Conservation (phyloP, 2,888 invertebrate species). For the Euzophera pinguis region DNA sequence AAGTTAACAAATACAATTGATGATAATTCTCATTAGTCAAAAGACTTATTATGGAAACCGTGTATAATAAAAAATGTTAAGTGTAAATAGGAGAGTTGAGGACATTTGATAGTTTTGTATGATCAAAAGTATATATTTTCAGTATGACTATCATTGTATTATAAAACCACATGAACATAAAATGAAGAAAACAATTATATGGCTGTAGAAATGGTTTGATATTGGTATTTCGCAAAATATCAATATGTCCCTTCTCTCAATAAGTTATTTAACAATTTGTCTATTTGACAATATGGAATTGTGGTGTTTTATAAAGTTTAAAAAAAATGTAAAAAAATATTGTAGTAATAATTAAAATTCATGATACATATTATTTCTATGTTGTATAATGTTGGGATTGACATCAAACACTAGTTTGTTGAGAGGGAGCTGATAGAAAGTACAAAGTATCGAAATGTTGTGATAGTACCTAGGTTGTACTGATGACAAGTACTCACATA, state of each 20-base stretch:
- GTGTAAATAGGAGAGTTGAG: conserved; percentile 12
- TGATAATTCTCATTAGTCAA: conserved; percentile 13
- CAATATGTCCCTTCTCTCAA: conserved; percentile 22
- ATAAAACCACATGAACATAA: neutral
- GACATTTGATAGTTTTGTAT: conserved; percentile 9
- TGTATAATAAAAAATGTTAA: conserved; percentile 5
- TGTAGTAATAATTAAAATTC: conserved; percentile 34
- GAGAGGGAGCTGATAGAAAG: conserved; percentile 44
- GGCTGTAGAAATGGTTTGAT: neutral
- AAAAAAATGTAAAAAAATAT: conserved; percentile 57
- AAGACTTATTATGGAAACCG: conserved; percentile 7
- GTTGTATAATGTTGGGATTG: conserved; percentile 17
- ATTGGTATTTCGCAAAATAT: conserved; percentile 5
- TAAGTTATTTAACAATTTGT: conserved; percentile 35
- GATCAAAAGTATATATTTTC: conserved; percentile 3
- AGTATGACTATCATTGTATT: neutral
- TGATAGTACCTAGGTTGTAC: conserved; percentile 41
- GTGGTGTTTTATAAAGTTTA: conserved; percentile 55
- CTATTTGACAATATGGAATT: conserved; percentile 64
- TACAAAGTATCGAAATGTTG: conserved; percentile 52
- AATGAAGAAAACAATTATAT: neutral
- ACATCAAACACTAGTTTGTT: conserved; percentile 4
- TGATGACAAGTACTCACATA: conserved; percentile 28
- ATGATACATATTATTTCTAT: conserved; percentile 41
- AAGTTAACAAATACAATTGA: conserved; percentile 1